Percentiles rank a stretch among this genome's conserved stretches.
Evolutionary conservation across 2,888 invertebrate genomes (phyloP).

Genomic region (Sphaerophoria rueppellii): DNA sequence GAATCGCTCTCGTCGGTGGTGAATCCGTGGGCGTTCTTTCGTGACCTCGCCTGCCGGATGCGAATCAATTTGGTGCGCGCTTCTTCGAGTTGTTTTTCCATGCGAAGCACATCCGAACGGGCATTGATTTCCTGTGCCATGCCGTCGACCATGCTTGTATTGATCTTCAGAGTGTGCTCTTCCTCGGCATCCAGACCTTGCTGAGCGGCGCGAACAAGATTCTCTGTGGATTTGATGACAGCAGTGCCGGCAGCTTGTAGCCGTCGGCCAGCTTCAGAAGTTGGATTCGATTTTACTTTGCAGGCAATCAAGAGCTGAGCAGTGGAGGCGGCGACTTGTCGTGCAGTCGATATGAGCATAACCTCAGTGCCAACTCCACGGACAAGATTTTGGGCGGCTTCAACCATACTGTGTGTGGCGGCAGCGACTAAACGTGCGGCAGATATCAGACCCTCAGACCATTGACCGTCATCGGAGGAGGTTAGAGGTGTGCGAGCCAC

Average conservation of each 20-base stretch:
- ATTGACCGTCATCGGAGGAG: conserved; percentile 97
- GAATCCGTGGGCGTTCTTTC: conserved; percentile 84
- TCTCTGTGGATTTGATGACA: conserved; percentile 98
- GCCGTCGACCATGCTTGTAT: conserved; percentile 96
- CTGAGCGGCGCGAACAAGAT: conserved; percentile 96
- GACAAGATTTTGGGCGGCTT: conserved; percentile 98
- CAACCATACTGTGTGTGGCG: conserved; percentile 98
- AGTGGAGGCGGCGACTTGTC: conserved; percentile 98
- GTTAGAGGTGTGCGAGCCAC: conserved; percentile 91
- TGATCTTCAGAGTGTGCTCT: conserved; percentile 94
- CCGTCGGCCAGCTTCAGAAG: conserved; percentile 95
- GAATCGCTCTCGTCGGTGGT: conserved; percentile 85
- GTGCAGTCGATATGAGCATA: conserved; percentile 96
- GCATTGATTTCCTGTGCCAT: conserved; percentile 98
- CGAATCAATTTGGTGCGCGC: conserved; percentile 95
- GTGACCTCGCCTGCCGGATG: conserved; percentile 96
- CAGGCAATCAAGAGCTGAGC: conserved; percentile 99
- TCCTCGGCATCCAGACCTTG: conserved; percentile 96
- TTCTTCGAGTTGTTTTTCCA: conserved; percentile 96
- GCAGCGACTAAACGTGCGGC: conserved; percentile 98
- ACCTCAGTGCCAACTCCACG: conserved; percentile 96
- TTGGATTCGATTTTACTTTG: conserved; percentile 98
- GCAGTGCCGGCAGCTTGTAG: conserved; percentile 97
- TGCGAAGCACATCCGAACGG: conserved; percentile 94
- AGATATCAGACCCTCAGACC: conserved; percentile 98